Conservation (phyloP, 2,797 vertebrate species). For the Tapera naevia region DNA sequence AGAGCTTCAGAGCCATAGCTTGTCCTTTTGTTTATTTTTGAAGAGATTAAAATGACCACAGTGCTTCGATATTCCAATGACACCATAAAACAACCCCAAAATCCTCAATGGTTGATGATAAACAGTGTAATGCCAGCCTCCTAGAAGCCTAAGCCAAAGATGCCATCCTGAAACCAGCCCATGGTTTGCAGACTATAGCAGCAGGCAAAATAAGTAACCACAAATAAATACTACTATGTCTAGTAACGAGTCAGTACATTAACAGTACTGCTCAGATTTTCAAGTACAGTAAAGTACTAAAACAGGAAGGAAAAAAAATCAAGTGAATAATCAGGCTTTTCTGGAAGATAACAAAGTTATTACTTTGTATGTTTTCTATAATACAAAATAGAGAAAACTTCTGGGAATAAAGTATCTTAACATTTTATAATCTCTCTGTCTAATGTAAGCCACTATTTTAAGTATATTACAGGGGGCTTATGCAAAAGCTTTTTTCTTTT, state of each 20-base stretch:
- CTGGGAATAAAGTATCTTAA: not conserved
- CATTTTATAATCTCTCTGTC: conserved; percentile 11
- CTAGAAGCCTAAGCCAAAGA: not conserved
- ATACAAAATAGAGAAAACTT: not conserved
- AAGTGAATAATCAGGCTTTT: not conserved
- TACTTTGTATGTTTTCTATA: not conserved
- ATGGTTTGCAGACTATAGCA: not conserved
- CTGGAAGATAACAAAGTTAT: not conserved
- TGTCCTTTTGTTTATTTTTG: not conserved
- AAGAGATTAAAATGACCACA: not conserved
- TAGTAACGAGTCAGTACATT: not conserved
- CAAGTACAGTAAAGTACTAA: not conserved
- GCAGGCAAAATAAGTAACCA: not conserved
- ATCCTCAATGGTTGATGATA: not conserved
- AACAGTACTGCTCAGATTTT: not conserved
- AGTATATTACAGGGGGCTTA: conserved; percentile 44
- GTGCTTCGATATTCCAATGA: not conserved
- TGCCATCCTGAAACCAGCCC: not conserved
- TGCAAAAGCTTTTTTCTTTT: conserved; percentile 49
- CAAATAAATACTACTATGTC: not conserved
- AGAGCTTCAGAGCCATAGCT: not conserved
- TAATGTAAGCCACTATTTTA: conserved; percentile 33
- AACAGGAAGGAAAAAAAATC: not conserved
- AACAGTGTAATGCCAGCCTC: not conserved
- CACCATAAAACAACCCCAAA: not conserved